Evolutionary conservation across 2,888 invertebrate species (phyloP), one percentile per base, ranked within the genome.

Genomic region (Dasysyrphus albostriatus): DNA sequence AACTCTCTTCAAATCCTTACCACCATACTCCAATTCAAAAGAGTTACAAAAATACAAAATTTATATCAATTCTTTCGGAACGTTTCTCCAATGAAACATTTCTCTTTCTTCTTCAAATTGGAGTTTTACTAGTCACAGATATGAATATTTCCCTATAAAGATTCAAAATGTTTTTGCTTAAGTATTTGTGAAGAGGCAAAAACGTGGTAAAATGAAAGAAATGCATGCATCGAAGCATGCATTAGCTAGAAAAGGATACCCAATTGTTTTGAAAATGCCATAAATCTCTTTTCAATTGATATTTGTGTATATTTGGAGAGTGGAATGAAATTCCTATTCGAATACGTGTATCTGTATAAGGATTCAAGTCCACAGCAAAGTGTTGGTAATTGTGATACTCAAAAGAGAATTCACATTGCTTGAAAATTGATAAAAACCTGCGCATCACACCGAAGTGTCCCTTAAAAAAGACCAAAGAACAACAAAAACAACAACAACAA

Each of bases 191-290:
- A 39, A 24, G 19, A 16, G 10, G 10, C 34, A 63, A 85, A 85
- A 87, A 87, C 87, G 87, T 87, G 87, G 69, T 88, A 72, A 44
- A 42, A 24, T n/a, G 69, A 85, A 24, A 5, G 81, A 78, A 59
- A 78, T 9, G 59, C 59, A 37, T 14, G 8, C 37, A 85, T 12
- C 42, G 42, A 32, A 3, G 6, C 16, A 81, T 54, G 10, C 14
- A n/a, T n/a, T 0, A 7, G 61, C 32, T 19, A 44, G 16, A 88
- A 16, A 69, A 72, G 54, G 85, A 79, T 29, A 19, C 58, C 77
- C 83, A 78, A 83, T 89, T 89, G 89, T 89, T 89, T 89, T 89
- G 88, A 89, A 88, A 89, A 88, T 89, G 88, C 88, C 88, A 89
- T 89, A 89, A 88, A 85, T 89, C 89, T 89, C 80, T 89, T 83